Evolutionary conservation across 2,797 vertebrate species (phyloP), one percentile per base, ranked within the genome.

Genomic region (Selene dorsalis): DNA sequence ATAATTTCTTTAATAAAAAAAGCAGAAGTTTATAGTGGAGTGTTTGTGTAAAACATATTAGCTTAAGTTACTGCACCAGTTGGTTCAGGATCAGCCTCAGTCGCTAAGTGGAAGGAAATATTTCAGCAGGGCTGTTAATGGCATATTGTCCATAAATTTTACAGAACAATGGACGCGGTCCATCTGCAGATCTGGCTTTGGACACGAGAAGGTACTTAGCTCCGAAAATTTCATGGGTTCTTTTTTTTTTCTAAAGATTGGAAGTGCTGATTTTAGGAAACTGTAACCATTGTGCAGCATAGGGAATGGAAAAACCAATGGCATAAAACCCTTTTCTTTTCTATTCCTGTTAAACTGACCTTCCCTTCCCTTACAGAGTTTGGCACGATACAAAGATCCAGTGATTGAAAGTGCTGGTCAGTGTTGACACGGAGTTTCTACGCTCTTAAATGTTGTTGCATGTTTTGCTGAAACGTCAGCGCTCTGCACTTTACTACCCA

Each of bases 111-210:
- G 66, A 82, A 86, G 88, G 87, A 88, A 86, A 80, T 82, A 79
- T 86, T 88, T 80, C 65, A 80, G 66, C 80, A 45, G 24, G 17
- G 39, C 55, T 78, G 74, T 70, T 45, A 63, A 75, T 70, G 69
- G 83, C 79, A 86, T 83, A 74, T 72, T 79, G 78, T 56, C 53
- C 63, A 82, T 86, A 84, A 83, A 88, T 87, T 81, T 69, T 16
- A 38, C 61, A 77, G 74, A 90, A 91, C 89, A 91, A 91, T 87
- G 57, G 84, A 16, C 4, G 35, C 28, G 48, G 70, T 79, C 60
- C 65, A 58, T 66, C 38, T 82, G 50, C 62, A 82, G 76, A 82
- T 79, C 68, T 87, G 77, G 71, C 79, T 64, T 64, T 57, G 45
- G 77, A 77, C 59, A 84, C 60, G 52, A 83, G 75, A 79, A 79